These are phyloP conservation scores for Standfussiana lucernea DNA, from an alignment of 2,888 invertebrate species.

Conservation along the genomic window DNA sequence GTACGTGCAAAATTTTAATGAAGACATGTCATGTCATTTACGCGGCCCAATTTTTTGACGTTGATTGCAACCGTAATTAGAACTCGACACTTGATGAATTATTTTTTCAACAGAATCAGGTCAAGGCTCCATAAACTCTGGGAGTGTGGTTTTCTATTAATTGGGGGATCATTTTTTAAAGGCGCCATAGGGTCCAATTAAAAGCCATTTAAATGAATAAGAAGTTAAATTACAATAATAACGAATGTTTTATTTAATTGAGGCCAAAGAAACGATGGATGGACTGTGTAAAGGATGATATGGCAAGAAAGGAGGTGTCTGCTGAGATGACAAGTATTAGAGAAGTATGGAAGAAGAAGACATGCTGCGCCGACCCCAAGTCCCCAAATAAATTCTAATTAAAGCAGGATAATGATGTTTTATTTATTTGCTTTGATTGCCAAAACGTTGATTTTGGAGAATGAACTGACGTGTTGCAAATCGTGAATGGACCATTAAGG, in stretches of 20 bases:
- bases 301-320: no score
- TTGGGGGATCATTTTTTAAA: slow-evolving; percentile 41
- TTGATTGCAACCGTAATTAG: slow-evolving; percentile 65
- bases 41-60: slow-evolving; percentile 68
- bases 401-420: no score
- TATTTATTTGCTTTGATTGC: not conserved
- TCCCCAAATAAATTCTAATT: no score
- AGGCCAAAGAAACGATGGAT: no score
- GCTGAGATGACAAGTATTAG: no score
- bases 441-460: not conserved
- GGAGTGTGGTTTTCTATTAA: slow-evolving; percentile 52
- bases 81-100: slow-evolving; percentile 66
- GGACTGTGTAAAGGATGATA: no score
- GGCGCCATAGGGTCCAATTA: slow-evolving; percentile 7
- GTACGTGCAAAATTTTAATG: slow-evolving; percentile 70
- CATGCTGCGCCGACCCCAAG: no score
- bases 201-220: not conserved
- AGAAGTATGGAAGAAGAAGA: no score
- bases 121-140: slow-evolving; percentile 55
- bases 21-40: slow-evolving; percentile 68
- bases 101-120: slow-evolving; percentile 61
- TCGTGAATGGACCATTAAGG: not conserved
- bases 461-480: not conserved
- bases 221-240: not conserved
- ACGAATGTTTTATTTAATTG: not conserved